Base-by-base conservation (phyloP, 92 coral and sea anemone genomes). In the Paramuricea clavata region DNA sequence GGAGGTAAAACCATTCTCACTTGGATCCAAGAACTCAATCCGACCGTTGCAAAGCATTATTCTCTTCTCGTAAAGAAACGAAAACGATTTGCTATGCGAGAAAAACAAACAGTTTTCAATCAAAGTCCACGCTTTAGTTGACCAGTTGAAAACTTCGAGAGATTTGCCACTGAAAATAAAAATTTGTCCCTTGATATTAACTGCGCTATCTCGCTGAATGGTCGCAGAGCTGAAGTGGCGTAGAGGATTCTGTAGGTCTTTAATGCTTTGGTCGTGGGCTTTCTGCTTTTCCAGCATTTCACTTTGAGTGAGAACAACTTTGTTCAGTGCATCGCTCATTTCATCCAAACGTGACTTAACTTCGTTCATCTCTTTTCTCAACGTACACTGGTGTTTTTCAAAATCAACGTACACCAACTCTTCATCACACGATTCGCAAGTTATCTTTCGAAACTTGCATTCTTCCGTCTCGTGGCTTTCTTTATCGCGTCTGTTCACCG, bases 81-180 rank as follows among this genome's bases (percentile, higher is more conserved):
- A 76, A 31, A 76, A 76, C 27, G 69, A 76, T 13, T 76, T 42
- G 34, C 10, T n/a, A n/a, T n/a, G 62, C 28, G 8, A 0, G n/a
- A 49, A 74, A 49, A 74, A 43, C 61, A 74, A 74, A 30, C 57
- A 19, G 32, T 43, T 31, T 74, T 74, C 62, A 43, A 41, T 34
- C 60, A 74, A 28, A 6, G 81, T 74, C 81, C 81, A 74, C 36
- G 59, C 1, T 44, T 49, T 74, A 8, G 81, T 74, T 6, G 60
- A 19, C 81, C 81, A 74, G 81, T 74, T 49, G 27, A 74, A 74
- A n/a, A 74, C 59, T 43, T 74, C 81, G 21, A 41, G 35, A 43
- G 81, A 41, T 22, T 43, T 41, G 33, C 47, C 36, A 61, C 71
- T 67, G 49, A 79, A 64, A 19, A 79, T 13, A 42, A 79, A 21